Evolutionary conservation across 2,113 vertebrate species (phyloP).

Genomic region (Parus major): DNA sequence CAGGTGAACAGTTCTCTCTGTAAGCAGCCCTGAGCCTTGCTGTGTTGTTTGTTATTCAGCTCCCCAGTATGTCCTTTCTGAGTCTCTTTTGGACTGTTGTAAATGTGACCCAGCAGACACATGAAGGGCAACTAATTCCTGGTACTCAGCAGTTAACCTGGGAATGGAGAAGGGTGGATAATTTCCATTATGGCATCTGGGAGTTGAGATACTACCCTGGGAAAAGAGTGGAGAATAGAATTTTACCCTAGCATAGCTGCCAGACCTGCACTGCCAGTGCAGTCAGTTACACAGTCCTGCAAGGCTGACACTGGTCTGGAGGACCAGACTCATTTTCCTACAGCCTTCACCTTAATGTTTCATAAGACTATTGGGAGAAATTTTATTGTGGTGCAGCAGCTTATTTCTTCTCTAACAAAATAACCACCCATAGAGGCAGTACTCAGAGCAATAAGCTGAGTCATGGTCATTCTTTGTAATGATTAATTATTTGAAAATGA

Average conservation of each 20-base stretch:
- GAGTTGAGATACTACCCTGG: not conserved
- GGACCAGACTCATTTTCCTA: not conserved
- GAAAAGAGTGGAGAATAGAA: not conserved
- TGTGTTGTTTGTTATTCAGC: not conserved
- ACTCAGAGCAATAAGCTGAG: constrained; percentile 34
- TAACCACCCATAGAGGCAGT: constrained; percentile 7
- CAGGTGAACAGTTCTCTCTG: not conserved
- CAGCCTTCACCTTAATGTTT: not conserved
- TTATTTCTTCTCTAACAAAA: constrained; percentile 26
- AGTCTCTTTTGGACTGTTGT: not conserved
- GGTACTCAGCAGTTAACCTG: not conserved
- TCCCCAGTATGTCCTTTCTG: not conserved
- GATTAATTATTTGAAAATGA: constrained; percentile 65
- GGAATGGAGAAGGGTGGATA: not conserved
- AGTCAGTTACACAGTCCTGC: not conserved
- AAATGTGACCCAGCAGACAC: not conserved
- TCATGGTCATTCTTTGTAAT: constrained; percentile 59
- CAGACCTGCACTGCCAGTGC: not conserved
- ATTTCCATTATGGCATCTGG: not conserved
- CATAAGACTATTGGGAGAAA: not conserved
- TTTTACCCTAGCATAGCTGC: not conserved
- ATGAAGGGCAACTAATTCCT: not conserved
- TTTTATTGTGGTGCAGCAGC: not conserved
- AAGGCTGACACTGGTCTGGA: not conserved
- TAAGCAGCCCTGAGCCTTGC: not conserved